Evolutionary conservation across 2,888 invertebrate genomes (phyloP).

Genomic region (Agonum fuliginosum): DNA sequence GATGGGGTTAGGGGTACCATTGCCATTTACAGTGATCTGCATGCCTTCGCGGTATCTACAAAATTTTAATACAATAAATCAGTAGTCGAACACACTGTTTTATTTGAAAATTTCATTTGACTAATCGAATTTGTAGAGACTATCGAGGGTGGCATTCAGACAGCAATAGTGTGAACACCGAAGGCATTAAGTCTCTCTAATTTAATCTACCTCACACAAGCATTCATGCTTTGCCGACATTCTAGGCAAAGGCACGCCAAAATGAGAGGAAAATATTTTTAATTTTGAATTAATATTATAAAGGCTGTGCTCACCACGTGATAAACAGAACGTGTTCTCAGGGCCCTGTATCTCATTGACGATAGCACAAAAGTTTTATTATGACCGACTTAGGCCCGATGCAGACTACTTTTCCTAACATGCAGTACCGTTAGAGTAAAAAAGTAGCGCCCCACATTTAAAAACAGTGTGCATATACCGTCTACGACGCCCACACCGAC

Average conservation of each 20-base stretch:
- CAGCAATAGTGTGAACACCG: slow-evolving; percentile 80
- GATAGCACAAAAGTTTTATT: too few species aligned
- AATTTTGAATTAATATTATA: too few species aligned
- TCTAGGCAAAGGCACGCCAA: slow-evolving; percentile 58
- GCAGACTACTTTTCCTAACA: too few species aligned
- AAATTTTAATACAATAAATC: background rate
- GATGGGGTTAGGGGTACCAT: slow-evolving; percentile 85
- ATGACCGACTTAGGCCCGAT: too few species aligned
- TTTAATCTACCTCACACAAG: slow-evolving; percentile 64
- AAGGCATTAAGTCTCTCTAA: slow-evolving; percentile 75
- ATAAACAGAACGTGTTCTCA: too few species aligned
- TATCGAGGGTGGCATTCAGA: slow-evolving; percentile 83
- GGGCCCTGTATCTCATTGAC: too few species aligned
- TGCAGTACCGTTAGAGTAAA: too few species aligned
- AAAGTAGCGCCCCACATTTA: too few species aligned
- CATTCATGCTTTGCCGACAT: slow-evolving; percentile 69
- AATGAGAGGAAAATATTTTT: slow-evolving; percentile 54
- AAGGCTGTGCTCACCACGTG: too few species aligned
- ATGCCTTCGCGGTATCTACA: slow-evolving; percentile 72
- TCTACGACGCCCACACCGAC: too few species aligned
- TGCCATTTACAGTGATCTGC: slow-evolving; percentile 83
- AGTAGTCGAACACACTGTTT: background rate
- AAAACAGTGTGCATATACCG: too few species aligned
- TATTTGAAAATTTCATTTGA: background rate
- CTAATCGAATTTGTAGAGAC: slow-evolving; percentile 63